Percentiles rank a stretch among this genome's conserved stretches.
These are phyloP conservation scores for Sinhomidia bicolor DNA, from an alignment of 2,888 invertebrate genomes.

Conservation along the genomic window DNA sequence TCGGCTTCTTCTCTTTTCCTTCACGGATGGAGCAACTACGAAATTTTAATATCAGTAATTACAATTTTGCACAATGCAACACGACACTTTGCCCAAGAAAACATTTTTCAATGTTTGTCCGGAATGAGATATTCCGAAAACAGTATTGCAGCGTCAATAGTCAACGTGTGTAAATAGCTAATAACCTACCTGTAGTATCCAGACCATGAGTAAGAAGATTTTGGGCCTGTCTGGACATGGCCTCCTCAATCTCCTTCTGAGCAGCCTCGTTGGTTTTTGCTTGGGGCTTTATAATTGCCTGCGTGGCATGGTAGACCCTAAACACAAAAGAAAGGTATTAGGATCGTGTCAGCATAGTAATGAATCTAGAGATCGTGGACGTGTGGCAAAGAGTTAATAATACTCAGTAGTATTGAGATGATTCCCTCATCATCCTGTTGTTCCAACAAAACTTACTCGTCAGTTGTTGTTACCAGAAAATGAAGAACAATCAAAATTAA, in stretches of 20 bases:
- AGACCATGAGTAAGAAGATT: conserved; percentile 96
- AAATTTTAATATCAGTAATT: too few species aligned
- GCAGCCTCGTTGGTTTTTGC: conserved; percentile 98
- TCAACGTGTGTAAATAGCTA: too few species aligned
- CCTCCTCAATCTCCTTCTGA: conserved; percentile 97
- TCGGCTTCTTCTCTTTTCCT: conserved; percentile 86
- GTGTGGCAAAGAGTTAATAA: conserved; percentile 51
- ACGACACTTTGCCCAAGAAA: too few species aligned
- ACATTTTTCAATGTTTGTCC: too few species aligned
- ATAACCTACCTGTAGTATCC: conserved; percentile 83
- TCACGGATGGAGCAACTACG: conserved; percentile 87
- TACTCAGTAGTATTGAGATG: conserved; percentile 58
- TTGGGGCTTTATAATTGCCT: conserved; percentile 95
- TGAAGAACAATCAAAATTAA: conserved; percentile 68
- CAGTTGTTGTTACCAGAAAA: conserved; percentile 58
- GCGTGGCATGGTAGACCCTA: conserved; percentile 93
- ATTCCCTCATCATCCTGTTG: conserved; percentile 61
- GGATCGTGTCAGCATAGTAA: not conserved
- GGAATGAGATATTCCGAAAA: too few species aligned
- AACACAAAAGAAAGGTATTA: conserved; percentile 60
- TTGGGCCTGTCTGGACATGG: conserved; percentile 98
- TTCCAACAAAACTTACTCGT: conserved; percentile 69
- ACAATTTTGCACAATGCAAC: too few species aligned
- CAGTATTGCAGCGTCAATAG: too few species aligned
- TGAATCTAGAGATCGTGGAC: conserved; percentile 43